A percentile compares a stretch with the other conserved stretches of the same genome.
These are phyloP conservation scores for Uromys caudimaculatus DNA, from an alignment of 2,797 vertebrate species.

Conservation along the genomic window DNA sequence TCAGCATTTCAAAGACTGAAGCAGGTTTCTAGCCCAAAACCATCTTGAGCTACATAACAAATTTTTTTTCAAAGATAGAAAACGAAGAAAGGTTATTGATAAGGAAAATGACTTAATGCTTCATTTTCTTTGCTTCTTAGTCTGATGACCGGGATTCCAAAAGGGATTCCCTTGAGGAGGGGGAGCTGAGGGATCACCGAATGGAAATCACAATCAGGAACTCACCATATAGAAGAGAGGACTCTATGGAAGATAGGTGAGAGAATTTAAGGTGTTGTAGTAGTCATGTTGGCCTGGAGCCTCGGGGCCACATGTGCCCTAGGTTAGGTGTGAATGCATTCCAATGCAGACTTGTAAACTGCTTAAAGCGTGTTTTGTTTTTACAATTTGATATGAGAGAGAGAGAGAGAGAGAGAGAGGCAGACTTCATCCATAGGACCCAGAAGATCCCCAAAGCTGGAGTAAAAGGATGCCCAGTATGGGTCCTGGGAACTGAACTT, in stretches of 20 bases:
- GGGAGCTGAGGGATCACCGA: constrained; percentile 97
- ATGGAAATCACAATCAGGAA: constrained; percentile 99
- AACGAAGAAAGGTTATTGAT: not conserved
- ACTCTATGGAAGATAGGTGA: constrained; percentile 97
- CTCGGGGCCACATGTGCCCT: not conserved
- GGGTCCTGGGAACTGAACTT: not conserved
- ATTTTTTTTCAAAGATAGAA: not conserved
- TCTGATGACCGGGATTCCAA: constrained; percentile 99
- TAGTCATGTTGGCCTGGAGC: not conserved
- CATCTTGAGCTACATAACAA: not conserved
- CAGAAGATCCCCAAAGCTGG: not conserved
- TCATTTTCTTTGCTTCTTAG: constrained; percentile 82
- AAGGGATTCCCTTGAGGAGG: constrained; percentile 98
- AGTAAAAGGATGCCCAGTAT: not conserved
- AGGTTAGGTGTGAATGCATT: not conserved
- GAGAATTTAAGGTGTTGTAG: not conserved
- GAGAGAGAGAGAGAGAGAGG: not conserved
- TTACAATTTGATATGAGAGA: not conserved
- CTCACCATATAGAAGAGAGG: constrained; percentile 95
- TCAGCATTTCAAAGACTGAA: not conserved
- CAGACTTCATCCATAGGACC: too few relatives aligned
- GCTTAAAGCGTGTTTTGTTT: not conserved
- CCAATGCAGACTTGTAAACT: not conserved
- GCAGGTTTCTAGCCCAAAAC: not conserved
- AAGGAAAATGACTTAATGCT: not conserved